Base-by-base conservation (phyloP, 2,888 invertebrate species). In the Caprella mutica region DNA sequence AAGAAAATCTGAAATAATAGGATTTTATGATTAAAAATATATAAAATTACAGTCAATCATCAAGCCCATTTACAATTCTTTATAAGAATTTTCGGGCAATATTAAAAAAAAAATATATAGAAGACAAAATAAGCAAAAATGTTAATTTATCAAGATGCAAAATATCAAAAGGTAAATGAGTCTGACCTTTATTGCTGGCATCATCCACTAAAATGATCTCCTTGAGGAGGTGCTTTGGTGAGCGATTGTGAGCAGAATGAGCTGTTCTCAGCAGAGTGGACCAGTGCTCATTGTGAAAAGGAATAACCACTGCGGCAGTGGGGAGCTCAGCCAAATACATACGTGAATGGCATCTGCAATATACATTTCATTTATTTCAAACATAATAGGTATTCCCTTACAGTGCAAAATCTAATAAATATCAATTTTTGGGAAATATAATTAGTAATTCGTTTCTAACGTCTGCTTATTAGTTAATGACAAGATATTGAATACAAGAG, bases 261-360 rank as follows among this genome's bases (percentile, higher is more conserved):
- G 80, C 85, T 46, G 84, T 88, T 67, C 85, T 72, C 14, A 92
- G 73, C 52, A 94, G 73, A 0, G 91, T 90, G 43, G 83, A 83
- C 78, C 86, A 87, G 71, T 93, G 91, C 70, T 94, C 93, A 69
- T 94, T 90, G 72, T 89, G 90, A 71, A 92, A 93, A 1, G 93
- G 92, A 23, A 94, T 83, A 55, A 94, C 82, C 4, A 94, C 83
- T 70, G 89, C 90, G 14, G 86, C 85, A 0, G 81, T 80, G 0
- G 89, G 88, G 61, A 91, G 73, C 0, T 80, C 76, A 65, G 78
- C 78, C 55, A 82, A 73, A 70, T 90, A 89, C 67, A 77, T 76
- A 69, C 81, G 83, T 23, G 74, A 75, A 67, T 77, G 77, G 70
- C 90, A 91, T 6, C 80, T 78, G 55, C 14, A 33, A n/a, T n/a